Evolutionary conservation across 2,113 vertebrate species (phyloP).

Genomic region (Pongo abelii): DNA sequence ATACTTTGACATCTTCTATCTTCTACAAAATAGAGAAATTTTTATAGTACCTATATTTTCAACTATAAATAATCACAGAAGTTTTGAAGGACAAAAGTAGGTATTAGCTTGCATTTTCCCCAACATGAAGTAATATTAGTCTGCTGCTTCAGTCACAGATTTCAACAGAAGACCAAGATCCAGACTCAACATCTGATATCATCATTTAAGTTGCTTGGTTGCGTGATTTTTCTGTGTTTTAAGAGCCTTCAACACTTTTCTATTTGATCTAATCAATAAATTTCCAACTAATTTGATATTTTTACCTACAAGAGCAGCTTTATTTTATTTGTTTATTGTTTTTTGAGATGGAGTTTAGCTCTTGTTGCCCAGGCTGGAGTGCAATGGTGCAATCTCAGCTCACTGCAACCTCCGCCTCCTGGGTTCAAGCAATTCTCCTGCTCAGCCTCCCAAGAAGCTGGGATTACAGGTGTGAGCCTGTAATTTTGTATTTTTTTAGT

Average conservation of each 20-base stretch:
- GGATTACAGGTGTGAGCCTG: no score
- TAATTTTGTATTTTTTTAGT: no score
- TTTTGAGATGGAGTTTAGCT: no score
- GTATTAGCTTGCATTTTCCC: not conserved
- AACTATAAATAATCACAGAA: not conserved
- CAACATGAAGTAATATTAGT: not conserved
- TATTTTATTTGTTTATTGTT: no score
- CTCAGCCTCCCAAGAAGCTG: no score
- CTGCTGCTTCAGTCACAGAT: not conserved
- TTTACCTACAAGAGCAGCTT: slow-evolving; percentile 25
- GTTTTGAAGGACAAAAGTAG: not conserved
- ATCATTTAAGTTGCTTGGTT: not conserved
- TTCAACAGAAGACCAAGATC: not conserved
- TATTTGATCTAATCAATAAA: not conserved
- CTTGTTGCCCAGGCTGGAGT: no score
- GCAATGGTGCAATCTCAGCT: no score
- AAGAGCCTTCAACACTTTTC: not conserved
- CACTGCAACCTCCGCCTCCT: no score
- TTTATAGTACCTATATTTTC: not conserved
- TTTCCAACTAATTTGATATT: not conserved
- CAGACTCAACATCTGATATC: not conserved
- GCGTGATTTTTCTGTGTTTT: not conserved
- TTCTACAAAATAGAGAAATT: not conserved
- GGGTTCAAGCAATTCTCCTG: no score
- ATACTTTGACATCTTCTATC: not conserved